Conservation (phyloP, 2,888 invertebrate genomes). For the Clanis bilineata region DNA sequence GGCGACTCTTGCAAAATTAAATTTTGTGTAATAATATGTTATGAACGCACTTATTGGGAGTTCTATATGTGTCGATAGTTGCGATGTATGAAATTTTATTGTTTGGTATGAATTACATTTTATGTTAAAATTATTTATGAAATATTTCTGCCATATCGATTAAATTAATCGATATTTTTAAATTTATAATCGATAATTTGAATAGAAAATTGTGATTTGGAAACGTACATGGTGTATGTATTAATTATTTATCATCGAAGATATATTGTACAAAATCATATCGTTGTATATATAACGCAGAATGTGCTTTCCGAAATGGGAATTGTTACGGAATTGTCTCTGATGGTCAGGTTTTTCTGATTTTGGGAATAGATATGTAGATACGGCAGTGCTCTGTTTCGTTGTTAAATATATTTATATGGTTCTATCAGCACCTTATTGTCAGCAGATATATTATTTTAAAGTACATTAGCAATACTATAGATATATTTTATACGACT, state of each 20-base stretch:
- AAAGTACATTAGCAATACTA: conserved; percentile 23
- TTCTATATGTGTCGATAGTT: neutral
- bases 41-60: conserved; percentile 3
- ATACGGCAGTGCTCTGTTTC: conserved; percentile 26
- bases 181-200: neutral
- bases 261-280: conserved; percentile 11
- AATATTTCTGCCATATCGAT: neutral
- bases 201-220: conserved; percentile 5
- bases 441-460: conserved; percentile 22
- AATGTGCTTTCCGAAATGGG: neutral
- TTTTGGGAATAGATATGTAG: neutral
- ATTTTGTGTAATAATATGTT: conserved; percentile 4
- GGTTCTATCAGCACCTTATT: conserved; percentile 21
- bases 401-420: conserved; percentile 20
- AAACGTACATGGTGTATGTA: conserved; percentile 5
- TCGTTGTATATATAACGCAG: conserved; percentile 10
- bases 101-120: conserved; percentile 3
- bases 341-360: neutral
- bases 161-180: neutral
- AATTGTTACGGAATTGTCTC: neutral
- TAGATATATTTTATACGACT: conserved; percentile 21
- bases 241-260: conserved; percentile 11
- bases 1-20: neutral
- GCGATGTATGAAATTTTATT: conserved; percentile 1
- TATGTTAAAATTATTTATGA: neutral